Evolutionary conservation across 2,113 vertebrate genomes (phyloP).

Genomic region (Suncus etruscus): DNA sequence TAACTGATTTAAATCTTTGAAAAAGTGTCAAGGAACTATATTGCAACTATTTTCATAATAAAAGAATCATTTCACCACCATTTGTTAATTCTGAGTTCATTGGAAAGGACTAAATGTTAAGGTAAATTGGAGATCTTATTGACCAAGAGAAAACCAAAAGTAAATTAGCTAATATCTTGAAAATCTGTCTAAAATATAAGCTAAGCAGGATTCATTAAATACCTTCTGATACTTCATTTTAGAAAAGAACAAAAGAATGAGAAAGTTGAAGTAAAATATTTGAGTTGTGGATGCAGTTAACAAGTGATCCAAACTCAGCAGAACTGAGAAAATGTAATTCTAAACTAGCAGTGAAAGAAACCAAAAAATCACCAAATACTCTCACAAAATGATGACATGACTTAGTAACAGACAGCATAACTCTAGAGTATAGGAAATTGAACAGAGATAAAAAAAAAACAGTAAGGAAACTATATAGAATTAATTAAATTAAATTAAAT

Average conservation of each 20-base stretch:
- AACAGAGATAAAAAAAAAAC: background rate
- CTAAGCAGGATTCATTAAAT: background rate
- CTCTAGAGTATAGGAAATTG: background rate
- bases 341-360: slow-evolving; percentile 10
- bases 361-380: background rate
- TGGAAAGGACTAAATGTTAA: slow-evolving; percentile 36
- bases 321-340: background rate
- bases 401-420: background rate
- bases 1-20: slow-evolving; percentile 47
- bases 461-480: background rate
- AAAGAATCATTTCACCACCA: slow-evolving; percentile 55
- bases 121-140: slow-evolving; percentile 54
- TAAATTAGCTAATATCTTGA: slow-evolving; percentile 42
- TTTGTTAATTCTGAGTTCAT: slow-evolving; percentile 70
- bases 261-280: slow-evolving; percentile 4
- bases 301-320: background rate
- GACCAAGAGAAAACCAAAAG: slow-evolving; percentile 40
- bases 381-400: slow-evolving; percentile 25
- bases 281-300: background rate
- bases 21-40: slow-evolving; percentile 46
- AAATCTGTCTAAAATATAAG: slow-evolving; percentile 36
- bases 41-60: slow-evolving; percentile 36
- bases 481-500: too few species aligned
- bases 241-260: background rate
- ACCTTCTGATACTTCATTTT: slow-evolving; percentile 13